These are phyloP conservation scores for Agrochola circellaris DNA, from an alignment of 2,888 invertebrate genomes.

Conservation along the genomic window DNA sequence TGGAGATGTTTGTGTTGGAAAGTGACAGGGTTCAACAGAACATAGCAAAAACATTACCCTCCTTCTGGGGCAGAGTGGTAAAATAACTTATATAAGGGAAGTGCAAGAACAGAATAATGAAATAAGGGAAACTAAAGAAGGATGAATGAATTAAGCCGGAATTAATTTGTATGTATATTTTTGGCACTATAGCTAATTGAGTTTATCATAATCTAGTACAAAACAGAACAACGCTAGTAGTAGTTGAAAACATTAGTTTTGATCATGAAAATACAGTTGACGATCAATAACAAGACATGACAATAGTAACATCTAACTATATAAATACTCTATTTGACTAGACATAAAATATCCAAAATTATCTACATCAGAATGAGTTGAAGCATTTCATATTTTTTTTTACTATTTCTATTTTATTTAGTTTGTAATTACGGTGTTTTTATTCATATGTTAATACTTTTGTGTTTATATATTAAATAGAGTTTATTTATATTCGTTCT, in stretches of 20 bases:
- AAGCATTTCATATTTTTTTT: neutral
- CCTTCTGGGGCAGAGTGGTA: neutral
- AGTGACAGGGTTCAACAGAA: neutral
- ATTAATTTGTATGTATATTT: neutral
- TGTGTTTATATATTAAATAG: conserved; percentile 9
- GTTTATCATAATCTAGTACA: neutral
- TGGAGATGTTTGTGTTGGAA: conserved; percentile 6
- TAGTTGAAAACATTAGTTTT: neutral
- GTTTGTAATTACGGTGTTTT: conserved; percentile 13
- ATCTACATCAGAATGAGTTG: neutral
- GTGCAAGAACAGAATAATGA: neutral
- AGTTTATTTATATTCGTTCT: conserved; percentile 32
- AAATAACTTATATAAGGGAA: neutral
- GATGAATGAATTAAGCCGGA: neutral
- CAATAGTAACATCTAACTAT: conserved; percentile 8
- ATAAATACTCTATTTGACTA: conserved; percentile 6
- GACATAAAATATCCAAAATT: neutral
- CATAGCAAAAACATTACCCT: neutral
- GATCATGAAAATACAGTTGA: neutral
- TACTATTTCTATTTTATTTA: conserved; percentile 26
- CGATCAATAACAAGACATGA: neutral
- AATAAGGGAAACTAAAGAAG: neutral
- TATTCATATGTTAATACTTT: neutral
- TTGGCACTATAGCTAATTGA: neutral
- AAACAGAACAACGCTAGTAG: neutral